Base-by-base conservation (phyloP, 1,140 invertebrate species). In the Scaptomyza hsui region DNA sequence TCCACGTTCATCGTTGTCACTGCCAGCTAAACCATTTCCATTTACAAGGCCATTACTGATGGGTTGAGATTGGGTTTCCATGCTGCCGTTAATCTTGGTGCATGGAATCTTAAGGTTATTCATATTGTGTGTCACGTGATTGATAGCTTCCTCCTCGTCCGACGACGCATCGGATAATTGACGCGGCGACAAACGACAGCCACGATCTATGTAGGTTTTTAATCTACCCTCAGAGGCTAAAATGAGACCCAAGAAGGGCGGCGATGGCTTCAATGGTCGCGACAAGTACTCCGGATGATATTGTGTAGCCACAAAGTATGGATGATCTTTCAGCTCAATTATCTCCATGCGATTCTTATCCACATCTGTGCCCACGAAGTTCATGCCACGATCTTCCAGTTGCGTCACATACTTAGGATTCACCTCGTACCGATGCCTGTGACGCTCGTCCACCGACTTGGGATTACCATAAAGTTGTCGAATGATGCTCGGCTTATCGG, bases 241-340 rank as follows among this genome's bases (percentile, higher is more conserved):
- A 73, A 99, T 95, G 1, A 99, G 93, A 53, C 99, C 99, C 59
- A 99, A 92, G 90, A 99, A 99, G 3, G 98, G 98, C 3, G 99
- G 97, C 29, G 97, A 99, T 0, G 99, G 98, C 72, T 95, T 96
- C 51, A 99, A 92, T 0, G 99, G 98, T 1, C 98, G 93, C 0
- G 97, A 98, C 49, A 99, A 93, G 92, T 99, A 99, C 91, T 99
- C 99, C 0, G 99, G 99, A 92, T 99, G 99, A 92, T 96, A 99
- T 92, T 99, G 99, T 0, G 98, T 98, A 0, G 96, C 97, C 10
- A 99, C 96, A 92, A 97, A 99, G 91, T 97, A 99, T 0, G 95
- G 96, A 93, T 99, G 98, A 71, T 93, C 93, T 47, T 93, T 93
- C 21, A 96, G 92, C 91, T 94, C 94, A 13, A 95, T 94, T 26